Evolutionary conservation across 2,797 vertebrate species (phyloP).

Genomic region (Muscicapa comitata): DNA sequence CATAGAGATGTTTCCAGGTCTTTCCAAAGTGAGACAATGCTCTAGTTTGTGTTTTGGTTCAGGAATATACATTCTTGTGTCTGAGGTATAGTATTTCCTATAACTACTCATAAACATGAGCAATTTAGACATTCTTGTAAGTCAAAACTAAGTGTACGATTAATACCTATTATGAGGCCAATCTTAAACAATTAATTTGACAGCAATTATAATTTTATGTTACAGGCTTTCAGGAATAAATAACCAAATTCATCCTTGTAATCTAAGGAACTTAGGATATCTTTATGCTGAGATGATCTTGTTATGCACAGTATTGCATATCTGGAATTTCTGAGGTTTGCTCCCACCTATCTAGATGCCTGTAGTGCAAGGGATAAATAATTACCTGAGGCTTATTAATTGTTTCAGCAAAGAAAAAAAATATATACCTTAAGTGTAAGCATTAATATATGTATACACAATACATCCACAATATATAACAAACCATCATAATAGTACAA

Average conservation of each 20-base stretch:
- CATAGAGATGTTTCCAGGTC: neutral
- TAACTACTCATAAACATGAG: constrained; percentile 47
- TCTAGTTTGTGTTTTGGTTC: constrained; percentile 42
- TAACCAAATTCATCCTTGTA: constrained; percentile 56
- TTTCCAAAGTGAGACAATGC: constrained; percentile 42
- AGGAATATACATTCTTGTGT: constrained; percentile 7
- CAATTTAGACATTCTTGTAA: constrained; percentile 50
- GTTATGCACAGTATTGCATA: constrained; percentile 45
- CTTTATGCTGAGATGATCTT: constrained; percentile 67
- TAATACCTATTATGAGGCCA: constrained; percentile 58
- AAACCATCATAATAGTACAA: constrained; percentile 65
- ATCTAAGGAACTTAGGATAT: constrained; percentile 65
- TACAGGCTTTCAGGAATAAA: constrained; percentile 52
- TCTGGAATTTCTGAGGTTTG: constrained; percentile 69
- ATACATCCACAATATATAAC: constrained; percentile 61
- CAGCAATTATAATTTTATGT: constrained; percentile 50
- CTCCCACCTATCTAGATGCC: constrained; percentile 64
- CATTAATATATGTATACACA: constrained; percentile 72
- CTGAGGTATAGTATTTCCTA: constrained; percentile 52
- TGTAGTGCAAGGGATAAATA: constrained; percentile 50
- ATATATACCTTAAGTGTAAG: constrained; percentile 69
- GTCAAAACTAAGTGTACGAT: constrained; percentile 61
- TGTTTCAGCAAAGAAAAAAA: constrained; percentile 75
- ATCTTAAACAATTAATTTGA: constrained; percentile 68
- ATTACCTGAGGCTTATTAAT: constrained; percentile 75